Percentiles rank a stretch among this genome's conserved stretches.
phyloP scores from a whole-genome alignment of 2,797 vertebrate species.

The Myotis vivesi region DNA sequence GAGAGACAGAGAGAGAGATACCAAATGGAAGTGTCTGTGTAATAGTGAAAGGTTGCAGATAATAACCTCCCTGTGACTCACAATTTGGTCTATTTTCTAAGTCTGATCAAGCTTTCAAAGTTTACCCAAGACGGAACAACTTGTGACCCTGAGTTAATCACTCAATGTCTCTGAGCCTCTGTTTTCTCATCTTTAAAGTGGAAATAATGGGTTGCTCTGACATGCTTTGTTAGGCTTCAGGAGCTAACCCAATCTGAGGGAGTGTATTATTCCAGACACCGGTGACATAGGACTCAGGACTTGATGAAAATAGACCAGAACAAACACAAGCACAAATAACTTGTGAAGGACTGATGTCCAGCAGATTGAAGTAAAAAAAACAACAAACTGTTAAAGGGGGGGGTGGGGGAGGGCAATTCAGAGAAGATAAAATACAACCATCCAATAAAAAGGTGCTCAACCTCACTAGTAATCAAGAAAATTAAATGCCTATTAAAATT shows the following conservation, averaged over 20 bases:
- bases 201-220: background rate
- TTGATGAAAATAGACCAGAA: background rate
- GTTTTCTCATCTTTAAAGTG: constrained; percentile 27
- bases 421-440: background rate
- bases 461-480: background rate
- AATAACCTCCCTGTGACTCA: background rate
- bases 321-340: background rate
- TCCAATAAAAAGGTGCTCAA: background rate
- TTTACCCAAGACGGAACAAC: background rate
- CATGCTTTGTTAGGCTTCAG: background rate
- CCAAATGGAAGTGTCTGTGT: background rate
- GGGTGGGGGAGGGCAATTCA: background rate
- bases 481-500: background rate
- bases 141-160: background rate
- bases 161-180: background rate
- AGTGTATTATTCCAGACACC: background rate
- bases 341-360: background rate
- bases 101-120: background rate
- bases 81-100: background rate
- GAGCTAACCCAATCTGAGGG: background rate
- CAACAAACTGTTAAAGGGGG: background rate
- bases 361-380: background rate
- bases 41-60: background rate
- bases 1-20: constrained; percentile 2
- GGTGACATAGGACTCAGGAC: background rate